Percentiles rank a stretch among this genome's conserved stretches.
phyloP scores from a whole-genome alignment of 2,113 vertebrate genomes.

The Tichodroma muraria region DNA sequence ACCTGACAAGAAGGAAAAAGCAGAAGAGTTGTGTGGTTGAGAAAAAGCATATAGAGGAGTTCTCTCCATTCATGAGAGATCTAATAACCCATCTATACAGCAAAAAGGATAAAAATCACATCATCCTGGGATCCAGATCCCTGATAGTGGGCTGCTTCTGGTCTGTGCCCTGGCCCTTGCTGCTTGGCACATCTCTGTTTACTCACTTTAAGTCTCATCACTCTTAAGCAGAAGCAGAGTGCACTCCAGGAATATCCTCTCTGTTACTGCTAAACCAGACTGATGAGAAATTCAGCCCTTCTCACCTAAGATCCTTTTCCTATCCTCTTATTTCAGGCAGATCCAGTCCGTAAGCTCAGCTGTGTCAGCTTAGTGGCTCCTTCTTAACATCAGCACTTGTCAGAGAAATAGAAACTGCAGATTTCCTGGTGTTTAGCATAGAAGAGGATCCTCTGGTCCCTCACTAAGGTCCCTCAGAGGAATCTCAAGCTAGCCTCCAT shows the following conservation, averaged over 20 bases:
- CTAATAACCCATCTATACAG: background rate
- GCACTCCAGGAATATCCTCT: background rate
- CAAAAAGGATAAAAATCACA: background rate
- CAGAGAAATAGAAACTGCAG: background rate
- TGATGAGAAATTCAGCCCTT: conserved; percentile 2
- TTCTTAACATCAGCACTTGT: background rate
- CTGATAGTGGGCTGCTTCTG: background rate
- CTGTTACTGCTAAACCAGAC: background rate
- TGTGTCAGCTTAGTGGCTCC: background rate
- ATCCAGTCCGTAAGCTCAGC: background rate
- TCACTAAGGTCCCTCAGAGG: background rate
- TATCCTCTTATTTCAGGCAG: background rate
- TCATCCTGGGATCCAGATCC: background rate
- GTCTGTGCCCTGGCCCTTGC: background rate
- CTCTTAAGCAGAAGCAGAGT: background rate
- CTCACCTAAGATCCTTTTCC: background rate
- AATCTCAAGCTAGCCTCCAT: background rate
- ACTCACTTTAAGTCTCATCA: background rate
- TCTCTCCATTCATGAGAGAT: background rate
- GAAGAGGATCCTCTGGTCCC: background rate
- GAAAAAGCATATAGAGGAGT: background rate
- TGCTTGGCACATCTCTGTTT: background rate
- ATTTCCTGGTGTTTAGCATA: background rate
- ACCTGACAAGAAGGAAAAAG: background rate
- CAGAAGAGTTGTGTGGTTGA: background rate